Conservation (phyloP, 2,113 vertebrate species). For the Xyrauchen texanus region DNA sequence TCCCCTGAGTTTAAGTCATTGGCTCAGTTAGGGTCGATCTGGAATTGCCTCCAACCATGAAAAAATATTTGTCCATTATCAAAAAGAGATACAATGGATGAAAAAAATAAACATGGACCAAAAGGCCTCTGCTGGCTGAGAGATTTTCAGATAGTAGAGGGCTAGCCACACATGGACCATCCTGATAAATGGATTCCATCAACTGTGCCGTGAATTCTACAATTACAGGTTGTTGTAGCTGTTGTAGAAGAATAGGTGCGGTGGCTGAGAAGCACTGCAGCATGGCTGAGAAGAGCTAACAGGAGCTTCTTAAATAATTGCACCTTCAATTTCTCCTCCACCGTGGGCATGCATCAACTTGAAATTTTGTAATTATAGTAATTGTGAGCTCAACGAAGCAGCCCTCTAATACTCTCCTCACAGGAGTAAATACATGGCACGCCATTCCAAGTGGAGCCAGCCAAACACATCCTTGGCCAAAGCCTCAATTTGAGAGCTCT, state of each 20-base stretch:
- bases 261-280: slow-evolving; percentile 36
- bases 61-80: neutral
- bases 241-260: slow-evolving; percentile 42
- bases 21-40: too few relatives aligned
- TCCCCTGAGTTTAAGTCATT: too few relatives aligned
- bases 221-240: slow-evolving; percentile 46
- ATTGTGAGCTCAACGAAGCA: slow-evolving; percentile 68
- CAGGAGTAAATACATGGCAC: slow-evolving; percentile 64
- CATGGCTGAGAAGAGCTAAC: slow-evolving; percentile 49
- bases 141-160: neutral
- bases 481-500: slow-evolving; percentile 58
- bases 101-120: neutral
- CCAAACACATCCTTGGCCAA: slow-evolving; percentile 57
- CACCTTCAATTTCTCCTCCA: slow-evolving; percentile 58
- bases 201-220: slow-evolving; percentile 29
- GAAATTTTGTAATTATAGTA: slow-evolving; percentile 74
- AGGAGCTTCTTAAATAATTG: slow-evolving; percentile 62
- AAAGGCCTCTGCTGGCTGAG: neutral
- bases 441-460: slow-evolving; percentile 54
- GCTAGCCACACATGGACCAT: neutral
- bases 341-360: slow-evolving; percentile 62
- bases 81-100: neutral
- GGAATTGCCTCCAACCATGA: neutral
- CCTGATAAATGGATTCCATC: slow-evolving; percentile 24
- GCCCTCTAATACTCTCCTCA: slow-evolving; percentile 60